These are phyloP conservation scores for Casuarius casuarius DNA, from an alignment of 2,113 vertebrate genomes.

Conservation along the genomic window DNA sequence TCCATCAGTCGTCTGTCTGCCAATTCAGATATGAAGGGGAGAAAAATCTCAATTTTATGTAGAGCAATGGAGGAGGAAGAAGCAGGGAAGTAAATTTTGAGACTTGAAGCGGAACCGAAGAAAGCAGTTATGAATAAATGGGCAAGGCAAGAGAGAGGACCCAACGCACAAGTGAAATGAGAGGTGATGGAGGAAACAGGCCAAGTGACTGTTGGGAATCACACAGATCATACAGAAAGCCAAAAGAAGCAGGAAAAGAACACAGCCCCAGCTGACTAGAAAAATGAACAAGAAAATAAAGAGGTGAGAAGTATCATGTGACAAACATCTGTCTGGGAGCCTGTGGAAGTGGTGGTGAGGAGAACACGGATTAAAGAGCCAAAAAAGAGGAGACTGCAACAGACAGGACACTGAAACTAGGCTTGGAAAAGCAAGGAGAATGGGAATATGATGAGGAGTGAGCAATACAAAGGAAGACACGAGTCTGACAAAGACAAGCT, in stretches of 20 bases:
- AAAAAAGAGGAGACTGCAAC: background rate
- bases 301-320: rapidly evolving
- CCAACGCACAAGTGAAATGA: background rate
- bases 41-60: background rate
- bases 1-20: background rate
- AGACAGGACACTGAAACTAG: background rate
- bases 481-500: background rate
- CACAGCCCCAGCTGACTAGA: background rate
- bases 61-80: background rate
- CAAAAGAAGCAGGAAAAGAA: background rate
- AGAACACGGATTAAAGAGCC: background rate
- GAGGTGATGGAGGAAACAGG: background rate
- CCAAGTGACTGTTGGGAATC: background rate
- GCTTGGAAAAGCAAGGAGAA: background rate
- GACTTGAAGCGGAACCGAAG: background rate
- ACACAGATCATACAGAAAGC: background rate
- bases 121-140: background rate
- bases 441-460: background rate
- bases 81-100: background rate
- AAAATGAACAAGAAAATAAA: background rate
- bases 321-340: background rate
- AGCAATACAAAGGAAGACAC: background rate
- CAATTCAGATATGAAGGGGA: background rate
- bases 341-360: background rate
- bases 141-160: background rate